Percentiles rank a stretch among this genome's conserved stretches.
Conservation (phyloP, 1,140 invertebrate species). For the Papilio dardanus region DNA sequence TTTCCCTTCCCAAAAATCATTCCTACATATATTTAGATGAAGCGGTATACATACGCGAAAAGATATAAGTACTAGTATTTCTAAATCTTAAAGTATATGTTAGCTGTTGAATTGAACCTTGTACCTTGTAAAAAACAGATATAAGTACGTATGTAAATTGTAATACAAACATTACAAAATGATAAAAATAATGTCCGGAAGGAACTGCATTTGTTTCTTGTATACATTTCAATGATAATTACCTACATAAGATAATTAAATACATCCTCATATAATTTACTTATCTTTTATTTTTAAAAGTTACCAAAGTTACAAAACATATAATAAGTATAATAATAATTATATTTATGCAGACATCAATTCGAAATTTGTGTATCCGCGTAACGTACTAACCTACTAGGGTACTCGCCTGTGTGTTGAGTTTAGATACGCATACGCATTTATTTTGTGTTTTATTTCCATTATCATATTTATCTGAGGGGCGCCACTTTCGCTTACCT, state of each 20-base stretch:
- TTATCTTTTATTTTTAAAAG: constrained; percentile 15
- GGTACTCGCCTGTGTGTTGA: neutral
- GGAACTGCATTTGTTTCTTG: neutral
- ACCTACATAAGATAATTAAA: constrained; percentile 18
- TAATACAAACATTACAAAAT: neutral
- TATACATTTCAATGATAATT: neutral
- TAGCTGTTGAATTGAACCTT: neutral
- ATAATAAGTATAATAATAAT: too few species aligned
- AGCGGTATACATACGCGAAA: too few species aligned
- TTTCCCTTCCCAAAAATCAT: too few species aligned
- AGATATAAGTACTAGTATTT: too few species aligned
- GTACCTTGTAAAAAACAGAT: neutral
- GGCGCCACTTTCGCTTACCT: neutral
- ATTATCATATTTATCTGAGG: neutral
- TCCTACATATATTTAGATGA: too few species aligned
- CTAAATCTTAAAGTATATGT: neutral
- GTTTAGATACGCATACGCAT: neutral
- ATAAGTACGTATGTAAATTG: neutral
- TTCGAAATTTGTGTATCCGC: neutral
- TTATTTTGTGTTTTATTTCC: neutral
- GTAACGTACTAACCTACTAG: neutral
- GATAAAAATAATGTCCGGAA: constrained; percentile 21
- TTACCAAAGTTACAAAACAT: neutral
- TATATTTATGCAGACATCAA: neutral
- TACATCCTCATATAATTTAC: constrained; percentile 24